Percentiles rank a stretch among this genome's conserved stretches.
phyloP scores from a whole-genome alignment of 2,888 invertebrate genomes.

The Gerosis bhagava region DNA sequence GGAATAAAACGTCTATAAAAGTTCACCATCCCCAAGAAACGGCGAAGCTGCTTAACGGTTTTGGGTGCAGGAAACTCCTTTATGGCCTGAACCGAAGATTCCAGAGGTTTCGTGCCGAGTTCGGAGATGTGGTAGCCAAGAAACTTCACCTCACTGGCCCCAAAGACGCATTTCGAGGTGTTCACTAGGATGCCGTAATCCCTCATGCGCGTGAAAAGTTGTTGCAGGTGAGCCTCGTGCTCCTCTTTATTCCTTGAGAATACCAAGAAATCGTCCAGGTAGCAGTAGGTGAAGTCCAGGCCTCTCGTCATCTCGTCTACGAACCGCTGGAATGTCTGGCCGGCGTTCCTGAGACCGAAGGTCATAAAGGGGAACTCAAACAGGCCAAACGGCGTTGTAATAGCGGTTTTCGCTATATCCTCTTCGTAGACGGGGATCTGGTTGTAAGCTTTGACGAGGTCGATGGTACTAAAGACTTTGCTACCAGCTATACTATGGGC shows the following conservation, averaged over 20 bases:
- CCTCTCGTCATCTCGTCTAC: not conserved
- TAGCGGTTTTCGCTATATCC: slow-evolving; percentile 44
- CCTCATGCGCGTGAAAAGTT: too few species aligned
- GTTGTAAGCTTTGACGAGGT: slow-evolving; percentile 40
- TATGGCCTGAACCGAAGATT: slow-evolving; percentile 1
- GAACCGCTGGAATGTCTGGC: not conserved
- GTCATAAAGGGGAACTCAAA: slow-evolving; percentile 42
- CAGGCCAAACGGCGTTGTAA: slow-evolving; percentile 38
- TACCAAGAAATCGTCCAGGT: not conserved
- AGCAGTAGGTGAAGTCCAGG: not conserved
- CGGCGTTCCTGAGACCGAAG: slow-evolving; percentile 52
- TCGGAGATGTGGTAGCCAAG: too few species aligned
- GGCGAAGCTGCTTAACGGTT: slow-evolving; percentile 18
- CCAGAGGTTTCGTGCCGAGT: not conserved
- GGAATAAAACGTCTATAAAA: too few species aligned
- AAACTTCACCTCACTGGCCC: too few species aligned
- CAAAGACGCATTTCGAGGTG: too few species aligned
- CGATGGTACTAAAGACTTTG: slow-evolving; percentile 17
- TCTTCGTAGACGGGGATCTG: slow-evolving; percentile 46
- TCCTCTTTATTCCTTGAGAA: too few species aligned
- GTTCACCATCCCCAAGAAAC: slow-evolving; percentile 29
- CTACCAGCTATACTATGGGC: slow-evolving; percentile 19
- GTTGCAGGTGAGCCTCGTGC: too few species aligned
- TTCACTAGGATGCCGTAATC: too few species aligned
- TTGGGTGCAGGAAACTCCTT: slow-evolving; percentile 8